These are phyloP conservation scores for Branchipolynoe longqiensis DNA, from an alignment of 2,888 invertebrate genomes.

Conservation along the genomic window DNA sequence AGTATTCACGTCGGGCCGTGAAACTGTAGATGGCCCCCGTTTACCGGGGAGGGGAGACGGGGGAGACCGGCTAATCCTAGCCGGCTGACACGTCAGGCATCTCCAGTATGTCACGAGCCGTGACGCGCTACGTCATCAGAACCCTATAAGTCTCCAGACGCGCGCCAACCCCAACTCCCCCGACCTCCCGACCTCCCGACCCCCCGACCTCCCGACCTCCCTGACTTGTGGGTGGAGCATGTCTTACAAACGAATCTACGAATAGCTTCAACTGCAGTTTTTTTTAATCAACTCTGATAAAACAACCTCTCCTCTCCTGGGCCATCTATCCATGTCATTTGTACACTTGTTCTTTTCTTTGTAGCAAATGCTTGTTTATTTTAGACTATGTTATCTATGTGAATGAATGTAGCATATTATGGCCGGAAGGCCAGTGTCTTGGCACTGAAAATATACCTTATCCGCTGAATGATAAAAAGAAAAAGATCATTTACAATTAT, in stretches of 20 bases:
- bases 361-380: no score
- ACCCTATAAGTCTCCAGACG: neutral
- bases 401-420: no score
- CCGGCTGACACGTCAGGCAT: slow-evolving; percentile 3
- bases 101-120: neutral
- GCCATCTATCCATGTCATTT: no score
- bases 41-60: neutral
- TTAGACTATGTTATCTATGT: no score
- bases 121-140: neutral
- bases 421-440: no score
- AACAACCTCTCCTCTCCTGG: no score
- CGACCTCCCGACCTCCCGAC: neutral
- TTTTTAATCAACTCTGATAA: no score
- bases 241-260: neutral
- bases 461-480: no score
- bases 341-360: no score
- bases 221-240: neutral
- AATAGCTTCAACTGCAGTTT: no score
- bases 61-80: neutral
- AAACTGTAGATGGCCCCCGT: neutral
- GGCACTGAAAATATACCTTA: no score
- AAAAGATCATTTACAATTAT: no score
- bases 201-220: neutral
- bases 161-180: neutral
- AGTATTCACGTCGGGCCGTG: slow-evolving; percentile 1